phyloP scores from a whole-genome alignment of 1,140 invertebrate species.

The silkworm (Bombyx mori) region DNA sequence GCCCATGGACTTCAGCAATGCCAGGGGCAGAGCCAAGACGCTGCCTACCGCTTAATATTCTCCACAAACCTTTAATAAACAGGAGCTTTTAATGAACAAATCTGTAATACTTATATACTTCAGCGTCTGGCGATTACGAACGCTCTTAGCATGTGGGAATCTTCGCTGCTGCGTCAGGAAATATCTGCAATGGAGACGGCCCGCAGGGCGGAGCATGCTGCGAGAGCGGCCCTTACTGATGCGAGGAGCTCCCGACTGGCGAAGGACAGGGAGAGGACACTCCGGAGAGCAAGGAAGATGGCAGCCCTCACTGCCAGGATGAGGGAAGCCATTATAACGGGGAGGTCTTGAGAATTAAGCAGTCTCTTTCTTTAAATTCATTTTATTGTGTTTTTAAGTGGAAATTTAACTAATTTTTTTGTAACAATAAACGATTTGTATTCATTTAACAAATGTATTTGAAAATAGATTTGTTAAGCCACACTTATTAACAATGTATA shows the following conservation, averaged over 20 bases:
- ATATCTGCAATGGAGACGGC: conserved; percentile 27
- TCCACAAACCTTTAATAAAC: too few relatives aligned
- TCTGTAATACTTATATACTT: not conserved
- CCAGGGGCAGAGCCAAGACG: too few relatives aligned
- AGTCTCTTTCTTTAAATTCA: too few relatives aligned
- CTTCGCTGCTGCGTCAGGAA: conserved; percentile 29
- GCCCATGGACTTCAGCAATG: too few relatives aligned
- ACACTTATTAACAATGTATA: too few relatives aligned
- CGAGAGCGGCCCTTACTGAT: conserved; percentile 22
- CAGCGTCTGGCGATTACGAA: conserved; percentile 46
- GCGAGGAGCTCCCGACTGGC: conserved; percentile 18
- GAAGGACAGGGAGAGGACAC: conserved; percentile 16
- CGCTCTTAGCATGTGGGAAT: conserved; percentile 43
- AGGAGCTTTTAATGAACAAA: too few relatives aligned
- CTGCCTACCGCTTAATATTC: too few relatives aligned
- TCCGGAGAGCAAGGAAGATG: conserved; percentile 19
- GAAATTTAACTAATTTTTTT: too few relatives aligned
- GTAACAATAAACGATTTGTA: too few relatives aligned
- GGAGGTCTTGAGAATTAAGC: conserved; percentile 6
- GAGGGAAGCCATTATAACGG: conserved; percentile 32
- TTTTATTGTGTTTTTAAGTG: too few relatives aligned
- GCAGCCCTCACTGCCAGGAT: conserved; percentile 34
- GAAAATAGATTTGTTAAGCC: too few relatives aligned
- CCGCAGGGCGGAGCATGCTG: conserved; percentile 20
- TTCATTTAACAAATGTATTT: too few relatives aligned